Percentiles rank a stretch among this genome's conserved stretches.
These are phyloP conservation scores for Hipparchia sbordonii DNA, from an alignment of 2,888 invertebrate genomes.

Conservation along the genomic window DNA sequence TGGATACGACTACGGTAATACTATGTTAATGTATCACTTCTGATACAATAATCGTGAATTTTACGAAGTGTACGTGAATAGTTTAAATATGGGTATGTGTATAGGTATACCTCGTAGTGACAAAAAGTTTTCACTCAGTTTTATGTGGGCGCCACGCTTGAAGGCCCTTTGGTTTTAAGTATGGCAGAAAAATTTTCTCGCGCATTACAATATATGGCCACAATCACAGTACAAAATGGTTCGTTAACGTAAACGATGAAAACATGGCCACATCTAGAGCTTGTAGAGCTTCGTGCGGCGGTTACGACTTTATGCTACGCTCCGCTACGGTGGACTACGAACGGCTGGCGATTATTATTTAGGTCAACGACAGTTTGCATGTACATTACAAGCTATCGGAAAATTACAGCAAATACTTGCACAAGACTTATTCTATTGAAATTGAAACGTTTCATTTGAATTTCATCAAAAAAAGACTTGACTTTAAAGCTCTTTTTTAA, in stretches of 20 bases:
- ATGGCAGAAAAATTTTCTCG: no score
- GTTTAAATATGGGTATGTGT: no score
- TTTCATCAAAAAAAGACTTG: not conserved
- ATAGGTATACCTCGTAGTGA: no score
- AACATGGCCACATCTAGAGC: slow-evolving; percentile 15
- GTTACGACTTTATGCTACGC: slow-evolving; percentile 47
- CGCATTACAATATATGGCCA: no score
- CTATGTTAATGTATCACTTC: not conserved
- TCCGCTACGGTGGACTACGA: slow-evolving; percentile 48
- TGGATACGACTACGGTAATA: slow-evolving; percentile 2
- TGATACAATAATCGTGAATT: no score
- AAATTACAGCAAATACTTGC: slow-evolving; percentile 19
- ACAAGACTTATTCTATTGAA: not conserved
- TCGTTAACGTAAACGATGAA: no score
- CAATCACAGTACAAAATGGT: no score
- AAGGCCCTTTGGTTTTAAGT: no score
- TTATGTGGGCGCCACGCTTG: no score
- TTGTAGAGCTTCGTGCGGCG: slow-evolving; percentile 30
- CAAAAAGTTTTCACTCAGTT: no score
- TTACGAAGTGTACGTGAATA: no score
- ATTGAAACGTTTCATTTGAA: slow-evolving; percentile 1
- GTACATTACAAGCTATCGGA: slow-evolving; percentile 25
- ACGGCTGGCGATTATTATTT: slow-evolving; percentile 41
- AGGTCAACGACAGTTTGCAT: slow-evolving; percentile 45
- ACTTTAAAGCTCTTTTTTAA: not conserved